A percentile compares a stretch with the other conserved stretches of the same genome.
Conservation (phyloP, 1,140 invertebrate species). For the Bilobella aurantiaca region DNA sequence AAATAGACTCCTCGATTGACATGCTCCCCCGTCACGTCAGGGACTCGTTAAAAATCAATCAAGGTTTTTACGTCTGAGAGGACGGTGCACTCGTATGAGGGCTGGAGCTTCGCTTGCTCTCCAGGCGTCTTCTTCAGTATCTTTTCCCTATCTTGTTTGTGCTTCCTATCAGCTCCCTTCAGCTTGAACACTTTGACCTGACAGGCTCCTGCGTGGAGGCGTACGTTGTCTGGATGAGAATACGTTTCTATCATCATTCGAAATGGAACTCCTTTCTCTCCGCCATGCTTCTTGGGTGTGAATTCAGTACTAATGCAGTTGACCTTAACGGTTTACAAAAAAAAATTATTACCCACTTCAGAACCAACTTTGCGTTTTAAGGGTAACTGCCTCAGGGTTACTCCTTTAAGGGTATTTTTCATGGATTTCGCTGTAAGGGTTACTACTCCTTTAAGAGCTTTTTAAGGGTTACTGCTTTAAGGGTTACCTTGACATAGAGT, state of each 20-base stretch:
- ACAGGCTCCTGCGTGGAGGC: slow-evolving; percentile 83
- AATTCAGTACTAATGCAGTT: slow-evolving; percentile 97
- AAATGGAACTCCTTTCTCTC: slow-evolving; percentile 94
- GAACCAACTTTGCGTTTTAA: no score
- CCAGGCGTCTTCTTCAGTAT: slow-evolving; percentile 71
- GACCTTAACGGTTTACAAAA: slow-evolving; percentile 45
- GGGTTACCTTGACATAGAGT: slow-evolving; percentile 76
- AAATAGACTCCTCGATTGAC: no score
- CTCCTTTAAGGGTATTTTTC: no score
- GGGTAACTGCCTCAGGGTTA: no score
- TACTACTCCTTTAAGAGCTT: no score
- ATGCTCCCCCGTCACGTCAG: no score
- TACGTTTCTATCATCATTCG: slow-evolving; percentile 84
- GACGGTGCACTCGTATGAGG: slow-evolving; percentile 89
- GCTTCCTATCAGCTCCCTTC: slow-evolving; percentile 92
- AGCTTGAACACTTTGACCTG: slow-evolving; percentile 51
- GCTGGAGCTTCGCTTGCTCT: slow-evolving; percentile 89
- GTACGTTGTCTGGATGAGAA: slow-evolving; percentile 45
- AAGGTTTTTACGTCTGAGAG: slow-evolving; percentile 68
- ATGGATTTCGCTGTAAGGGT: slow-evolving; percentile 14
- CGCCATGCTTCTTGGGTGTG: slow-evolving; percentile 94
- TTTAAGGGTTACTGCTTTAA: slow-evolving; percentile 12
- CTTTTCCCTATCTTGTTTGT: slow-evolving; percentile 93
- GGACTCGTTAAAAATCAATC: no score
- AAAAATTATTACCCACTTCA: no score